These are phyloP conservation scores for Fregata magnificens DNA, from an alignment of 2,113 vertebrate genomes.

Conservation along the genomic window DNA sequence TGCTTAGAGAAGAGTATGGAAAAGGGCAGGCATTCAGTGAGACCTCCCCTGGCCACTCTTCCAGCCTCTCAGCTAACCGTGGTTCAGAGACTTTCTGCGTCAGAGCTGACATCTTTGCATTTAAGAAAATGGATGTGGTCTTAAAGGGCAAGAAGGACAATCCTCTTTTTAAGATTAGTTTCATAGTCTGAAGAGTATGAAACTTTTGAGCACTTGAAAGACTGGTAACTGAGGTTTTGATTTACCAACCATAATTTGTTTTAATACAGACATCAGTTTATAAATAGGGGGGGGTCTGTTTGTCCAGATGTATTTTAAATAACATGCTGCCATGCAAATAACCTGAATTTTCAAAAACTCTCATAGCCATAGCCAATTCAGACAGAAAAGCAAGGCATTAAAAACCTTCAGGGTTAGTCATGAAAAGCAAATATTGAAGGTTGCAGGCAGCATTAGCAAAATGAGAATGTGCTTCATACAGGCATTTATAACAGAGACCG, in stretches of 20 bases:
- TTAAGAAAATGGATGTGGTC: neutral
- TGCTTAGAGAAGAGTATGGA: neutral
- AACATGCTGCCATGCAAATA: neutral
- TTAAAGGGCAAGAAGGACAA: neutral
- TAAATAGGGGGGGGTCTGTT: neutral
- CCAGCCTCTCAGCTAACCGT: neutral
- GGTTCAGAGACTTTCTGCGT: neutral
- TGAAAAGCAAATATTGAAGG: conserved; percentile 29
- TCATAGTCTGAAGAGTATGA: neutral
- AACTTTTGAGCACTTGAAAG: neutral
- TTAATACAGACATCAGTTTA: neutral
- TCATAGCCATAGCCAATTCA: neutral
- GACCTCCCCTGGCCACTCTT: neutral
- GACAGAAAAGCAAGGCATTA: neutral
- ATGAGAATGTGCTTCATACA: neutral
- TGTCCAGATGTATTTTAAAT: neutral
- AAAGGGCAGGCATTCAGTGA: neutral
- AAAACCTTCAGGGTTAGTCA: conserved; percentile 1
- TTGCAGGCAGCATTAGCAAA: neutral
- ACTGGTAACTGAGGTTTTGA: neutral
- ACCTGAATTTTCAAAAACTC: neutral
- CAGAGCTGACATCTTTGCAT: neutral
- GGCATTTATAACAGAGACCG: neutral
- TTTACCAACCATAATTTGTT: neutral
- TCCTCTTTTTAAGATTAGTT: neutral